Base-by-base conservation (phyloP, 2,113 vertebrate species). In the Chloebia gouldiae region DNA sequence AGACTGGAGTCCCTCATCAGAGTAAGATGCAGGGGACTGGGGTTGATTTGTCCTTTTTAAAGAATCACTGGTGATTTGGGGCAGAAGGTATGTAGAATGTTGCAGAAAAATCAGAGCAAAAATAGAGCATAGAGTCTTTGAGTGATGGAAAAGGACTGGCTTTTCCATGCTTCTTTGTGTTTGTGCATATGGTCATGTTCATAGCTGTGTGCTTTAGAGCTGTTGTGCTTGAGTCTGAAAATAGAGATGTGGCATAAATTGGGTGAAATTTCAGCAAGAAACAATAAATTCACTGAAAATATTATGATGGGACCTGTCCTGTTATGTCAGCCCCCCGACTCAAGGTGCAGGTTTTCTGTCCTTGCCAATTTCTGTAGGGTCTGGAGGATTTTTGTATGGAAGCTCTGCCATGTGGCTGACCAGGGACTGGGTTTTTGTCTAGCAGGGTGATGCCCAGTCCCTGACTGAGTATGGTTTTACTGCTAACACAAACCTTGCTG, bases 241-340 rank as follows among this genome's bases (percentile, higher is more conserved):
- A 56, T 20, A 9, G 33, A 80, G 27, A 25, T 10, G 25, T 15
- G 57, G 37, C 39, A 9, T 51, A 80, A 88, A 60, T 53, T 37
- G 33, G 21, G 66, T 20, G 50, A 71, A 87, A 85, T 56, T 79
- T 79, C 45, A 90, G 31, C 16, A 88, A 51, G 49, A 88, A 90
- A 31, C 7, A 45, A 15, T 44, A 73, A 76, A 69, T 35, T 51
- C 28, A 65, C 40, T 56, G 27, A 61, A 72, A 93, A 83, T 19
- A 77, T 65, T 23, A 15, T 9, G 7, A 17, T 68, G 53, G 21
- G 9, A 18, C 17, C 31, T 75, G 31, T 11, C 17, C 21, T 76
- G 25, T 35, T 50, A 4, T 42, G 25, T 59, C 60, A 57, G 31
- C 4, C 10, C 51, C 22, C 16, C 0, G 0, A 14, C 10, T 57